Conservation (phyloP, 1,140 invertebrate genomes). For the Phortica variegata region DNA sequence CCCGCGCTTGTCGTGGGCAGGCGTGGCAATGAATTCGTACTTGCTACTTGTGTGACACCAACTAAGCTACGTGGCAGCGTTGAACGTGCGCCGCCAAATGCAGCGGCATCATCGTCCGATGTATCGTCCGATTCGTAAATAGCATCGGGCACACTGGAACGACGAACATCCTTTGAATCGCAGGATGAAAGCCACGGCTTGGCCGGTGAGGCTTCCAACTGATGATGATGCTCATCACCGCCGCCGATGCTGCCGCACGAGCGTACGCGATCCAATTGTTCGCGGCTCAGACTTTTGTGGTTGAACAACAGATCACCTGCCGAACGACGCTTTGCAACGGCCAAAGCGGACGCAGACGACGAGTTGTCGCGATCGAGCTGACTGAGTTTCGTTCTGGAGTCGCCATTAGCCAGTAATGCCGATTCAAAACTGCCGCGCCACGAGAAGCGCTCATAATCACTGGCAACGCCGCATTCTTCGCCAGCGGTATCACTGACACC, state of each 20-base stretch:
- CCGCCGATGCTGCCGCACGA: slow-evolving; percentile 81
- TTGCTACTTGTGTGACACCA: slow-evolving; percentile 58
- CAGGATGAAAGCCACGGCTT: slow-evolving; percentile 59
- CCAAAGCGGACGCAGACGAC: slow-evolving; percentile 65
- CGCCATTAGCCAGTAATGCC: slow-evolving; percentile 75
- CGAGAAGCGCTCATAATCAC: slow-evolving; percentile 84
- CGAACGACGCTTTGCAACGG: slow-evolving; percentile 73
- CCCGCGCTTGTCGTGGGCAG: slow-evolving; percentile 63
- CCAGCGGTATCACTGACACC: slow-evolving; percentile 60
- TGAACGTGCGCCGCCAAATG: slow-evolving; percentile 59
- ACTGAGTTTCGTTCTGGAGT: slow-evolving; percentile 74
- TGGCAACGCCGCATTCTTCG: slow-evolving; percentile 72
- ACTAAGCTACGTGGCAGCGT: slow-evolving; percentile 69
- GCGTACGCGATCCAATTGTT: slow-evolving; percentile 72
- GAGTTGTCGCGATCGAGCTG: slow-evolving; percentile 69
- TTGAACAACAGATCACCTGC: slow-evolving; percentile 77
- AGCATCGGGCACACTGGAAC: slow-evolving; percentile 71
- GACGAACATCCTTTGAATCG: slow-evolving; percentile 48
- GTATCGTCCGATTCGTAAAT: slow-evolving; percentile 66
- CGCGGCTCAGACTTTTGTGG: slow-evolving; percentile 72
- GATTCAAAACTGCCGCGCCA: slow-evolving; percentile 90
- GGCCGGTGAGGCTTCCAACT: slow-evolving; percentile 56
- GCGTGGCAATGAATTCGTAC: slow-evolving; percentile 74
- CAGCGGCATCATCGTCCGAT: slow-evolving; percentile 66
- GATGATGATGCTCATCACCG: slow-evolving; percentile 60